Conservation (phyloP, 2,113 vertebrate species). For the Eonycteris spelaea region DNA sequence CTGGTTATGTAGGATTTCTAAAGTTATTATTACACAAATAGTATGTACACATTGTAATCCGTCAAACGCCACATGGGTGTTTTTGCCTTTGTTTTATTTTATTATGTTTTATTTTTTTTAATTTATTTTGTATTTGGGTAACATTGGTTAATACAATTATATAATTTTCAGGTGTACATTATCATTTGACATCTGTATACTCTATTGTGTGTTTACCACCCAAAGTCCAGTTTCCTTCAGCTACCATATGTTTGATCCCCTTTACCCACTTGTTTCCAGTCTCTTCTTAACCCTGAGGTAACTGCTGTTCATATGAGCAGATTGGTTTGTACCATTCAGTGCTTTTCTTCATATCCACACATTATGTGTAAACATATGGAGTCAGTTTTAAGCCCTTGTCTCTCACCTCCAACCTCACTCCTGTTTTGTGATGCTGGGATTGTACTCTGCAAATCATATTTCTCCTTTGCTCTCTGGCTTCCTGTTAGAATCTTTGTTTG, state of each 20-base stretch:
- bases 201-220: too few relatives aligned
- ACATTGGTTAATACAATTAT: too few relatives aligned
- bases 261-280: background rate
- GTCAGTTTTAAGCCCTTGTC: background rate
- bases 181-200: too few relatives aligned
- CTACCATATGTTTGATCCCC: too few relatives aligned
- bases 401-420: background rate
- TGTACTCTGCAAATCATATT: background rate
- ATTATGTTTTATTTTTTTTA: too few relatives aligned
- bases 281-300: background rate
- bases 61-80: background rate
- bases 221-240: too few relatives aligned
- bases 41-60: background rate
- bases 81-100: background rate
- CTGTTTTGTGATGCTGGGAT: background rate
- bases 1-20: background rate
- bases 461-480: conserved; percentile 5
- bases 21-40: background rate
- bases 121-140: too few relatives aligned
- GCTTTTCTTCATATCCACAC: background rate
- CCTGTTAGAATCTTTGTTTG: background rate
- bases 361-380: background rate
- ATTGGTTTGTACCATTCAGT: background rate
- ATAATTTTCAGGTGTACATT: too few relatives aligned
- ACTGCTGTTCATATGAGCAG: background rate